Evolutionary conservation across 2,888 invertebrate species (phyloP), one percentile per base, ranked within the genome.

Genomic region (Stenichneumon culpator): DNA sequence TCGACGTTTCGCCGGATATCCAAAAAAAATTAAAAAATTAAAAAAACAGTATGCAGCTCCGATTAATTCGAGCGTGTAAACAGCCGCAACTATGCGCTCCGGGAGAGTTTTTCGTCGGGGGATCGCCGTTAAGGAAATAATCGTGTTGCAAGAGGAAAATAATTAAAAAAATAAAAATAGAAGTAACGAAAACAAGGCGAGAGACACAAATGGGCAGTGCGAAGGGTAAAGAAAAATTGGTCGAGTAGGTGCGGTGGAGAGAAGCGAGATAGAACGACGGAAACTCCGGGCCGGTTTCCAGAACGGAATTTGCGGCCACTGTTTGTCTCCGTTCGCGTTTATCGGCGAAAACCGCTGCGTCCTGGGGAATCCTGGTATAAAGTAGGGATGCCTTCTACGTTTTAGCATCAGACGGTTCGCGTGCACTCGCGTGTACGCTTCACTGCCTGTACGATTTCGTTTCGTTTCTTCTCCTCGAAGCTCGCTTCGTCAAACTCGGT

Each of bases 341-440:
- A 85, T 82, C 74, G 82, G 19, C 14, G 60, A 68, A 88, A 87
- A 86, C 88, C 88, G 63, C 85, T 60, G 70, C 47, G 79, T 88
- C 87, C 86, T 87, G 82, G 16, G 11, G 73, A 68, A 82, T 79
- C 25, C 36, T 11, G 22, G 57, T 87, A 87, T 87, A 87, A 88
- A 88, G 82, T 81, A 57, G 72, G 65, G 25, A 77, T 65, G 3
- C 73, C 16, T 75, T 60, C 28, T 11, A 36, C 47, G 75, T 54
- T 52, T 7, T 78, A 78, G 47, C 73, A 86, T 84, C 83, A 84
- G 32, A 81, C 39, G 82, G 79, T 79, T 74, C n/a, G 6, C 54
- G 81, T 84, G 60, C 65, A 67, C 54, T 86, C 63, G 79, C 67
- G 50, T 54, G 32, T 73, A 19, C 67, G 80, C 60, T 80, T 81